phyloP scores from a whole-genome alignment of 53 echinoderm and acorn worm species.

The Holothuria scabra region DNA sequence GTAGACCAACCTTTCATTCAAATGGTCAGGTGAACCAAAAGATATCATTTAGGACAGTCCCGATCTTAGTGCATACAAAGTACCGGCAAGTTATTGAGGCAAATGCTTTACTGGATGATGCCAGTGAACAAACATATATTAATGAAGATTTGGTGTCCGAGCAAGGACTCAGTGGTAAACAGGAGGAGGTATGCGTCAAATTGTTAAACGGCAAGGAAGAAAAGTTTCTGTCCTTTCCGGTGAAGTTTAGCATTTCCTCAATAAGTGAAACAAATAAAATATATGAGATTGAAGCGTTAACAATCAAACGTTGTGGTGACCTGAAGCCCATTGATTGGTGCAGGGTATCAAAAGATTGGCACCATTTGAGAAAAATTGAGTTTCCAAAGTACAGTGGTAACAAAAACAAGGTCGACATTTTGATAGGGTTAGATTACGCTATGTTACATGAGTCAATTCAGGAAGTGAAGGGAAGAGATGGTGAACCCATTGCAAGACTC shows the following conservation, averaged over 20 bases:
- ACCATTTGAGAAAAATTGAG: conserved; percentile 34
- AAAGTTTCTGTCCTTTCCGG: conserved; percentile 37
- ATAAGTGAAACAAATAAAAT: neutral
- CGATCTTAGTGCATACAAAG: neutral
- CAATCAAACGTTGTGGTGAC: conserved; percentile 21
- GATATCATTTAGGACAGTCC: conserved; percentile 28
- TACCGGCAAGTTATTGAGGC: conserved; percentile 7
- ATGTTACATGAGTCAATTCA: conserved; percentile 13
- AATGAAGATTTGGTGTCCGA: conserved; percentile 44
- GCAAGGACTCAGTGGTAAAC: conserved; percentile 28
- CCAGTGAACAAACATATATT: conserved; percentile 36
- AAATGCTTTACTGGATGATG: conserved; percentile 43
- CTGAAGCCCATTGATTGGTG: conserved; percentile 20
- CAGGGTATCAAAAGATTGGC: conserved; percentile 29
- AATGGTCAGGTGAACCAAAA: neutral
- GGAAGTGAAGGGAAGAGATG: conserved; percentile 16
- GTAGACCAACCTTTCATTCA: conserved; percentile 25
- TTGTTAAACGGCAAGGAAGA: conserved; percentile 31
- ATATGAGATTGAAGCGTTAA: conserved; percentile 44
- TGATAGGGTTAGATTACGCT: conserved; percentile 19
- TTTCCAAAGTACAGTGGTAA: conserved; percentile 2
- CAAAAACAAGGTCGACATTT: conserved; percentile 36
- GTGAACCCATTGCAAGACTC: conserved; percentile 47
- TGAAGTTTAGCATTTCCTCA: conserved; percentile 11
- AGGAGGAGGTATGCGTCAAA: neutral